These are phyloP conservation scores for Datnioides undecimradiatus DNA, from an alignment of 2,113 vertebrate species.

Conservation along the genomic window DNA sequence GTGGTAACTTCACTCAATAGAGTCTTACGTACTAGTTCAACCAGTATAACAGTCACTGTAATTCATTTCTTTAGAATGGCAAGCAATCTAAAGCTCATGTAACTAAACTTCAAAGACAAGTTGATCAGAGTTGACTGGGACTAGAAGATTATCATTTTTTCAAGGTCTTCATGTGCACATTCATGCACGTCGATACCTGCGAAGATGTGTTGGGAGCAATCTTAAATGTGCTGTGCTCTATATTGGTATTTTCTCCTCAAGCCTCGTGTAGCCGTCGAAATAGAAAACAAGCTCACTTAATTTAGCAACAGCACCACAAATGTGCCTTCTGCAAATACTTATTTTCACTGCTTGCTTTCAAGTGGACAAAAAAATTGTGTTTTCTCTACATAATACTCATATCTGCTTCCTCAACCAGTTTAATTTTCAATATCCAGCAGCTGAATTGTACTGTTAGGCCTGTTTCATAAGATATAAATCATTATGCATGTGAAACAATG, in stretches of 20 bases:
- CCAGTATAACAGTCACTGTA: neutral
- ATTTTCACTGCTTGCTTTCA: neutral
- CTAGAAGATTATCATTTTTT: neutral
- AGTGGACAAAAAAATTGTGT: neutral
- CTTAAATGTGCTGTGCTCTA: neutral
- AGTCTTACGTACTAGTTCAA: too few species aligned
- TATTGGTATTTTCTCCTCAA: neutral
- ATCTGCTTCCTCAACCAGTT: neutral
- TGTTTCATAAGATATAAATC: constrained; percentile 20
- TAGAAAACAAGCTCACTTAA: neutral
- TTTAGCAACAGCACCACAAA: neutral
- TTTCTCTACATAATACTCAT: neutral
- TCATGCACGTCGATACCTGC: neutral
- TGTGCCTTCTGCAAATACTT: neutral
- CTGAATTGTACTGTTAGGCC: neutral
- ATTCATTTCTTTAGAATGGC: neutral
- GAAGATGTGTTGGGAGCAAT: neutral
- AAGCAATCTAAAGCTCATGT: too few species aligned
- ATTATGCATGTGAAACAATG: constrained; percentile 1
- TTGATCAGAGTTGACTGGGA: too few species aligned
- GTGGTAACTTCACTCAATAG: neutral
- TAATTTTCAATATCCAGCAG: constrained; percentile 4
- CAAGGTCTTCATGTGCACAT: neutral
- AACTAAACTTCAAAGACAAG: too few species aligned
- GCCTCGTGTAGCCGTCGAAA: neutral